A percentile compares a stretch with the other conserved stretches of the same genome.
Conservation (phyloP, 2,113 vertebrate genomes). For the Atherinomorus stipes region DNA sequence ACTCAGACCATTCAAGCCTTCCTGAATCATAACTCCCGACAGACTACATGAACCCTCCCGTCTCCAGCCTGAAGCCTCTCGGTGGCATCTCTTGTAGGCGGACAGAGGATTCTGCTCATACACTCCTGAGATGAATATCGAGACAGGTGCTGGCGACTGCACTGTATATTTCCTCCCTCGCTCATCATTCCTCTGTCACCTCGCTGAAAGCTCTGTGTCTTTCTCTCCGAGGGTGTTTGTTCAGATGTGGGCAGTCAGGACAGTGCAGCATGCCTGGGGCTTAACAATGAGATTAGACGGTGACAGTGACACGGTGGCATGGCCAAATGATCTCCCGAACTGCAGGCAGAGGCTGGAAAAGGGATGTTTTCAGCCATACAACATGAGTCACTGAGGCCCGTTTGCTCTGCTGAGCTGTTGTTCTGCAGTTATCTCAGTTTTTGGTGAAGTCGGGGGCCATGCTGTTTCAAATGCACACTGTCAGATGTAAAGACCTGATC, state of each 20-base stretch:
- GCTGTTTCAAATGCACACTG: conserved; percentile 26
- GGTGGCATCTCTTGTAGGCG: conserved; percentile 57
- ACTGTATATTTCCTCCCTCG: conserved; percentile 55
- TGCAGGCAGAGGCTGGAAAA: conserved; percentile 50
- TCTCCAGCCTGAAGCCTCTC: conserved; percentile 56
- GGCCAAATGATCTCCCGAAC: conserved; percentile 71
- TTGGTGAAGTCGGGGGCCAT: conserved; percentile 4
- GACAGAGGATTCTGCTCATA: conserved; percentile 57
- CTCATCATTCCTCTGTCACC: conserved; percentile 71
- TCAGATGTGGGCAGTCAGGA: conserved; percentile 71
- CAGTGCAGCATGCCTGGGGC: conserved; percentile 69
- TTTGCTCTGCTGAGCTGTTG: conserved; percentile 39
- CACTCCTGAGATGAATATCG: conserved; percentile 60
- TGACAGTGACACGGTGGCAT: conserved; percentile 64
- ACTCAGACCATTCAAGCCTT: background rate
- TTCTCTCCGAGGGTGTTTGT: conserved; percentile 61
- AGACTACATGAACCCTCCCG: background rate
- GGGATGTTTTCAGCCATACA: conserved; percentile 38
- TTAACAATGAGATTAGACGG: conserved; percentile 73
- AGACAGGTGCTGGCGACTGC: conserved; percentile 56
- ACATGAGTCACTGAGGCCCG: conserved; percentile 49
- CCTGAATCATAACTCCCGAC: conserved; percentile 10
- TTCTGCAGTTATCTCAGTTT: conserved; percentile 34
- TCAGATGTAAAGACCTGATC: conserved; percentile 16
- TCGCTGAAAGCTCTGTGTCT: conserved; percentile 63